Evolutionary conservation across 2,113 vertebrate species (phyloP), one percentile per base, ranked within the genome.

Genomic region (Protobothrops flavoviridis): DNA sequence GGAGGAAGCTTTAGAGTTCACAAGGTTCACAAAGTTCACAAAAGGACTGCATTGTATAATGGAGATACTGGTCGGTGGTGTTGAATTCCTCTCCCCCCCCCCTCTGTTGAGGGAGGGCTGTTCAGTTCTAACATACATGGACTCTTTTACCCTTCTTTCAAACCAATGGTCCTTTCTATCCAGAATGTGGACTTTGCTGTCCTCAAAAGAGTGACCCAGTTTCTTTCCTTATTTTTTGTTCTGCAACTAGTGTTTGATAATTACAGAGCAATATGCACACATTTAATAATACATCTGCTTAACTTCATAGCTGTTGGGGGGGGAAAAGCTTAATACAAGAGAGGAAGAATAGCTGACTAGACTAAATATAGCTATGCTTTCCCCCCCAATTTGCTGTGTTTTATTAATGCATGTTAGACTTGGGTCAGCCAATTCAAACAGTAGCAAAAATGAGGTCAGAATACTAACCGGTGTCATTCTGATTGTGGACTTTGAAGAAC

Each of bases 361-460:
- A 93, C 92, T 95, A 87, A 94, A 64, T 7, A 95, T 94, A 95
- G 87, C 50, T 45, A 20, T 15, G 2, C 93, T 93, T 8, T 61
- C 85, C 10, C 29, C 0, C 55, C 89, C 15, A 64, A 45, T 23
- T 21, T 92, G 24, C 26, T 87, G 17, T 23, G 1, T 29, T 95
- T 56, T 89, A 7, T n/a, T 81, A 81, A 81, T 52, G 17, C 45
- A 20, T 48, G 57, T 33, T 39, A 13, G 29, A 23, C 11, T 87
- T 50, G 87, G 45, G n/a, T 43, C 13, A 92, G 56, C 29, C 56
- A 50, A 87, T 52, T 92, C 11, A 50, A 87, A 50, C 52, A 69
- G 56, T 33, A 69, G 57, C 56, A 92, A 92, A 45, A 87, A 15
- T 15, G 52, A 50, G 11, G 26, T 15, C 21, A 53, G n/a, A 33